These are phyloP conservation scores for Myopa testacea DNA, from an alignment of 2,888 invertebrate genomes.

Conservation along the genomic window DNA sequence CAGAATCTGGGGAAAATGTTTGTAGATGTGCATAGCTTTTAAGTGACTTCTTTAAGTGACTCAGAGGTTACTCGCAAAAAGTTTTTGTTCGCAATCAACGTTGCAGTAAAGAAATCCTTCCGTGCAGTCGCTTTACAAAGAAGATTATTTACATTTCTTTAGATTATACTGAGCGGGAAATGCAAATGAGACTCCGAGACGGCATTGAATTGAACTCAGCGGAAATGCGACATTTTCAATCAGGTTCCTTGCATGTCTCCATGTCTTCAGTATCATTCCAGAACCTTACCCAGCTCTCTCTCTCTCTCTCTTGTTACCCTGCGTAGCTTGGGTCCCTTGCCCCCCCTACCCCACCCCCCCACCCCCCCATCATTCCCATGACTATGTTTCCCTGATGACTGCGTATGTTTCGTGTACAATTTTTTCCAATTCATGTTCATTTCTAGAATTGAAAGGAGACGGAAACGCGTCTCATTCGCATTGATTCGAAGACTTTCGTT, in stretches of 20 bases:
- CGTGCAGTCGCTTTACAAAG: background rate
- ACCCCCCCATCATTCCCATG: background rate
- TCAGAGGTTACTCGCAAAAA: no score
- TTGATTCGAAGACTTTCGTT: conserved; percentile 6
- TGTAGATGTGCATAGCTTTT: no score
- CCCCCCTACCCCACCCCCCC: background rate
- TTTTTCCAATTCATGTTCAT: conserved; percentile 24
- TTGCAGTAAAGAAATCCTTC: background rate
- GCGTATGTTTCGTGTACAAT: conserved; percentile 26
- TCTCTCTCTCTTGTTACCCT: background rate
- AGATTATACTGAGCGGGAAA: background rate
- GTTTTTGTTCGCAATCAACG: conserved; percentile 21
- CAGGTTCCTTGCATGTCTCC: conserved; percentile 18
- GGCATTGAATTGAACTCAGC: conserved; percentile 25
- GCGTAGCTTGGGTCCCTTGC: no score
- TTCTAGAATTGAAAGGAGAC: conserved; percentile 18
- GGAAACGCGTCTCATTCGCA: conserved; percentile 3
- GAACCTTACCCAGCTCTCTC: background rate
- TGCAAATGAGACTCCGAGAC: conserved; percentile 9
- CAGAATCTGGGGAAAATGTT: background rate
- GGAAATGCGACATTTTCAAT: conserved; percentile 36
- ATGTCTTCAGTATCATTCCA: no score
- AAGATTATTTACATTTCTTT: conserved; percentile 2
- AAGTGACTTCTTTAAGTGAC: background rate
- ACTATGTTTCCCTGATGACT: background rate